Conservation (phyloP, 2,797 vertebrate genomes). For the Enteromius mattozi region DNA sequence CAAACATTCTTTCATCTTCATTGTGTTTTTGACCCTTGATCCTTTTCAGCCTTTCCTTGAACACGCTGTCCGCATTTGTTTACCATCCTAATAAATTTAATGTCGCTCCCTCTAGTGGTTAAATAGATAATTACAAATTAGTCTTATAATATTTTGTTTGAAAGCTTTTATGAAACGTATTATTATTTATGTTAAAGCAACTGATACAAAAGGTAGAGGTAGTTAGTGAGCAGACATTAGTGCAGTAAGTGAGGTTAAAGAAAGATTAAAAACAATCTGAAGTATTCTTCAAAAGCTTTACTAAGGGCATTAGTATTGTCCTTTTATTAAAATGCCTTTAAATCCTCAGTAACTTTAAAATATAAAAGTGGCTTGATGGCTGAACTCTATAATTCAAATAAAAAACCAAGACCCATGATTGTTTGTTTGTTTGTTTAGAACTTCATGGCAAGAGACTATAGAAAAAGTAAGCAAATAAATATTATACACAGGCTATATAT, state of each 20-base stretch:
- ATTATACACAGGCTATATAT: neutral
- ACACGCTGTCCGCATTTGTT: neutral
- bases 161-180: neutral
- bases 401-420: neutral
- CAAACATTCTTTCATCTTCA: neutral
- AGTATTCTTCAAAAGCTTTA: neutral
- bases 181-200: neutral
- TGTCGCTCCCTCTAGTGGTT: conserved; percentile 33
- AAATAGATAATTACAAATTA: neutral
- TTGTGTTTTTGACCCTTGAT: neutral
- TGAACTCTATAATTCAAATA: neutral
- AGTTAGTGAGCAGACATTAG: neutral
- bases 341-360: neutral
- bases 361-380: neutral
- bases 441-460: neutral
- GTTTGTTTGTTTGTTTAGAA: neutral
- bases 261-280: neutral
- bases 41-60: neutral
- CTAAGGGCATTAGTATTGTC: neutral
- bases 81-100: neutral
- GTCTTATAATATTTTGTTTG: neutral
- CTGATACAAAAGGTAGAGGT: neutral
- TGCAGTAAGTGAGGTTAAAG: too few species aligned
- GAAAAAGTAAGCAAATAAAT: neutral
- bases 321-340: neutral